phyloP scores from a whole-genome alignment of 2,113 vertebrate genomes.

The Merops nubicus region DNA sequence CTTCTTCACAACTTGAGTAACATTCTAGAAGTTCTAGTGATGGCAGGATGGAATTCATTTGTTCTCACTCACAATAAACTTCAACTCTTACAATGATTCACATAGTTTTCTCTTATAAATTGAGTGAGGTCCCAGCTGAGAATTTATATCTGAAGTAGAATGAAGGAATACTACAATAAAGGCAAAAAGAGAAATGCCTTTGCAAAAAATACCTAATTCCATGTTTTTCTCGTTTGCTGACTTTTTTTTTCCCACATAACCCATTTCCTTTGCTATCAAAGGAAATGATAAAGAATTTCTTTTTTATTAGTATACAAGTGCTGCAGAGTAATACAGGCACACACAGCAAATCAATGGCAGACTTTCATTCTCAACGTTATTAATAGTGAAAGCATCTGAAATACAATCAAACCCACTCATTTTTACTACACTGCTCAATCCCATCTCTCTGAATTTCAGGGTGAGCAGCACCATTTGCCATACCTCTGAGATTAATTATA shows the following conservation, averaged over 20 bases:
- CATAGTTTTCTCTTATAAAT: background rate
- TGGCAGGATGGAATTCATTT: background rate
- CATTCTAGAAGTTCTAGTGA: background rate
- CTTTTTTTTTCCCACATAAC: background rate
- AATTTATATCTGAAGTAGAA: background rate
- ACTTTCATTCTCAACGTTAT: background rate
- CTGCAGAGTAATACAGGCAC: background rate
- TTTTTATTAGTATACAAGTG: background rate
- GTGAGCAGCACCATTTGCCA: background rate
- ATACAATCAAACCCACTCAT: background rate
- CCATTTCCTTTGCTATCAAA: background rate
- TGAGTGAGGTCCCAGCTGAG: background rate
- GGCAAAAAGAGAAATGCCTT: background rate
- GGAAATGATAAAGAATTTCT: background rate
- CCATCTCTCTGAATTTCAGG: background rate
- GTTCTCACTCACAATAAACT: background rate
- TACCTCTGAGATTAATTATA: background rate
- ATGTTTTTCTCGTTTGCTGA: background rate
- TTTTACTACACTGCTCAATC: background rate
- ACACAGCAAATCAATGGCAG: background rate
- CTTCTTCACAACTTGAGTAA: constrained; percentile 25
- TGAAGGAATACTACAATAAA: background rate
- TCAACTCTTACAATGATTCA: background rate
- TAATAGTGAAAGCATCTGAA: background rate
- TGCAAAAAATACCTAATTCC: background rate